Base-by-base conservation (phyloP, 2,888 invertebrate genomes). In the Eueremaeus valkanovi region DNA sequence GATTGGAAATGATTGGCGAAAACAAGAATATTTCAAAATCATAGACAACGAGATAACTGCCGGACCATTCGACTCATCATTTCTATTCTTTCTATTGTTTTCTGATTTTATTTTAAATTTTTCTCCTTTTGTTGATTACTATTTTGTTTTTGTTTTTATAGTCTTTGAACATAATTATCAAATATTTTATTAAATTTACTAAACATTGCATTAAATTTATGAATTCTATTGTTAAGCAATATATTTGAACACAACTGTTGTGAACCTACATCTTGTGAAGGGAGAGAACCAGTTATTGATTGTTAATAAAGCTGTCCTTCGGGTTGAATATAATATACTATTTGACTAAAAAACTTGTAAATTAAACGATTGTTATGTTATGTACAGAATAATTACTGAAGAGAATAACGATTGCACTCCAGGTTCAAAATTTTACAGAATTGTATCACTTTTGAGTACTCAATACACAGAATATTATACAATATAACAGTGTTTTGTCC, bases 401-500 rank as follows among this genome's bases (percentile, higher is more conserved):
- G 1, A n/a, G n/a, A n/a, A 16, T 13, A 29, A n/a, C 33, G 63
- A 63, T 63, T 63, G 63, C 63, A 63, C 63, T 63, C 31, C 31
- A 31, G 63, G 31, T 63, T 33, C 61, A 61, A 8, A 55, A 55
- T 55, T 9, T 45, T 36, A 18, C 8, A 63, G 63, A 63, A 13
- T 63, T 63, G 63, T 33, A 63, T 63, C 63, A 63, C 63, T 63
- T 63, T 68, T 68, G 68, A 68, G 13, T 55, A 55, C 6, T 49
- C 21, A 45, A 45, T 45, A 11, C 16, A 45, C 9, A 45, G 16
- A 45, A 29, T 24, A 55, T 21, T 27, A 2, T 21, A 55, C 21
- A 51, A 6, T n/a, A 18, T n/a, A 51, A n/a, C n/a, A n/a, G n/a
- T n/a, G n/a, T n/a, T n/a, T n/a, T n/a, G n/a, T n/a, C n/a, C n/a